phyloP scores from a whole-genome alignment of 2,888 invertebrate species.

The Cosmia trapezina region DNA sequence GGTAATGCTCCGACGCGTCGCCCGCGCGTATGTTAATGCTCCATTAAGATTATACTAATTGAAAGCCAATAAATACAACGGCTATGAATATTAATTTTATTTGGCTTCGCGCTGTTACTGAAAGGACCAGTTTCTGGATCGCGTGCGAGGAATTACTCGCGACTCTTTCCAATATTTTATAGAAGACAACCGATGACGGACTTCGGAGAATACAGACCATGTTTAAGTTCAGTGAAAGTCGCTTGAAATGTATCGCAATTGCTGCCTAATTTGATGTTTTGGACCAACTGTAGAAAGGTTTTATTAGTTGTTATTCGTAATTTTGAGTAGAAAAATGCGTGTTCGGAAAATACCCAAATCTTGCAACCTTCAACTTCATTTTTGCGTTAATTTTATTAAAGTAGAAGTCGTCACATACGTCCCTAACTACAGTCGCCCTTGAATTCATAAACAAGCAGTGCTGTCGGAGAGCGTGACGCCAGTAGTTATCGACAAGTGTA shows the following conservation, averaged over 20 bases:
- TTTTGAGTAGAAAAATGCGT: background rate
- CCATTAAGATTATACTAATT: conserved; percentile 91
- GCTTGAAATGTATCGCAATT: conserved; percentile 19
- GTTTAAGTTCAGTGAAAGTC: conserved; percentile 51
- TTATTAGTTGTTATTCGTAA: background rate
- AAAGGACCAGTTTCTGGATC: conserved; percentile 74
- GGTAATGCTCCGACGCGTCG: conserved; percentile 82
- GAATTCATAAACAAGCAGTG: conserved; percentile 13
- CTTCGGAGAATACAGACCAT: conserved; percentile 34
- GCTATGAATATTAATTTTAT: conserved; percentile 91
- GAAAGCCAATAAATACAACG: conserved; percentile 91
- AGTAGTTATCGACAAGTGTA: conserved; percentile 31
- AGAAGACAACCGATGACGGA: conserved; percentile 45
- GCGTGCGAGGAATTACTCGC: conserved; percentile 78
- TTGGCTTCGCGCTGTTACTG: conserved; percentile 82
- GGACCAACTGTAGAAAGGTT: background rate
- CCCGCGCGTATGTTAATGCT: conserved; percentile 89
- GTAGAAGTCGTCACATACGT: background rate
- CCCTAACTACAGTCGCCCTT: background rate
- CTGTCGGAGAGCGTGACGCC: conserved; percentile 1
- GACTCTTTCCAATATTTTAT: conserved; percentile 63
- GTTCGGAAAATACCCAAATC: conserved; percentile 18
- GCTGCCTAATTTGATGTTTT: conserved; percentile 15
- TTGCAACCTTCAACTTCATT: background rate
- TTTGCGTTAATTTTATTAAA: background rate